phyloP scores from a whole-genome alignment of 2,888 invertebrate genomes.

The Euzophera pinguis region DNA sequence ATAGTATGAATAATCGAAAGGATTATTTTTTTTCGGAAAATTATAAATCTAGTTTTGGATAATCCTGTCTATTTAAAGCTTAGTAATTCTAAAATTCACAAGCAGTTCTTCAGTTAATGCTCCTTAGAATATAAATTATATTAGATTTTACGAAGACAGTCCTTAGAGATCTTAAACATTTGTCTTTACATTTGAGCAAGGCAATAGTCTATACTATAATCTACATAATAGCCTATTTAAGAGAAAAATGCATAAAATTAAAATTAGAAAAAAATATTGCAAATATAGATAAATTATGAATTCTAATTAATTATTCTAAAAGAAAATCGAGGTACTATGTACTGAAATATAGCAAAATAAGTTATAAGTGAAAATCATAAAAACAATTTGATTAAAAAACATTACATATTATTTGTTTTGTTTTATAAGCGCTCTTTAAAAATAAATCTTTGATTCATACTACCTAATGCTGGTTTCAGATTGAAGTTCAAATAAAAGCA shows the following conservation, averaged over 20 bases:
- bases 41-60: no score
- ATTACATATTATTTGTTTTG: not conserved
- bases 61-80: no score
- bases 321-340: slow-evolving; percentile 6
- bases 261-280: slow-evolving; percentile 24
- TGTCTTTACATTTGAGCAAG: slow-evolving; percentile 63
- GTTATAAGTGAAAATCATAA: not conserved
- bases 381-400: not conserved
- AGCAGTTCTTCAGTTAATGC: not conserved
- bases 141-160: slow-evolving; percentile 14
- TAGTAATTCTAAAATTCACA: not conserved
- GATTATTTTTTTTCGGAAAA: no score
- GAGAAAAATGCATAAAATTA: slow-evolving; percentile 24
- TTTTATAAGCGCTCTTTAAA: not conserved
- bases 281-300: slow-evolving; percentile 28
- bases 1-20: no score
- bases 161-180: slow-evolving; percentile 25
- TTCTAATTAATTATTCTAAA: not conserved
- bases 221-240: slow-evolving; percentile 31
- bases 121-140: not conserved
- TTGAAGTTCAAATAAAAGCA: no score
- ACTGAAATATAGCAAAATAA: not conserved
- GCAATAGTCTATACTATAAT: slow-evolving; percentile 37
- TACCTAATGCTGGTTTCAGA: no score
- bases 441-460: no score